Base-by-base conservation (phyloP, 1,140 invertebrate genomes). In the Dolichoris vasculosae region DNA sequence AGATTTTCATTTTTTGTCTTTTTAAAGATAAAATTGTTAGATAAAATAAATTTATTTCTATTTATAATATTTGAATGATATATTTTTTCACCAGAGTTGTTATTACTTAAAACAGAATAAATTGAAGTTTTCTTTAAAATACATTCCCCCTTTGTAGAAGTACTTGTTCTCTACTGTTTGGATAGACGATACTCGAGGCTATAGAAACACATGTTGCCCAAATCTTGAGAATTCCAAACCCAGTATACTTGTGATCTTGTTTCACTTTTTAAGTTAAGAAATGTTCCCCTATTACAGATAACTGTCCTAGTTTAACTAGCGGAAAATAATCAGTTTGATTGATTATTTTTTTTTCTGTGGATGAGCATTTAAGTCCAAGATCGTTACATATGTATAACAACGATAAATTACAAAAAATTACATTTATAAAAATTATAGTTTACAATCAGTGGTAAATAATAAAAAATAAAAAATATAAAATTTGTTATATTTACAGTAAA, bases 131-230 rank as follows among this genome's bases (percentile, higher is more conserved):
- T 69, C 80, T 78, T 71, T 79, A 83, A 86, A 69, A 35, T 75
- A 71, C 32, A 15, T 30, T 55, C 35, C 38, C 67, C 69, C 69
- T 55, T 48, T 71, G 48, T 73, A 81, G 46, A 73, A 63, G 82
- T 67, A 48, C 67, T 55, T 32, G 55, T 59, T 51, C 82, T 38
- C n/a, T 17, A 63, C 30, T 89, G 86, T 88, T 91, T 91, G 89
- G 88, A 91, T 89, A 89, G 90, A 89, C 89, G 88, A 90, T 79
- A 83, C 69, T 85, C 46, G 77, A 64, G 23, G 87, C 73, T 73
- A 86, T 71, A 79, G 80, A 85, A 89, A 90, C 91, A 92, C 87
- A 88, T 91, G 91, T 90, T 89, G 79, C 64, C 89, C 88, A 90
- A 91, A 88, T 85, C 82, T 80, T 82, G 69, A 82, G 84, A 77